Evolutionary conservation across 2,113 vertebrate genomes (phyloP), one percentile per base, ranked within the genome.

Genomic region (Pterocles orientalis): DNA sequence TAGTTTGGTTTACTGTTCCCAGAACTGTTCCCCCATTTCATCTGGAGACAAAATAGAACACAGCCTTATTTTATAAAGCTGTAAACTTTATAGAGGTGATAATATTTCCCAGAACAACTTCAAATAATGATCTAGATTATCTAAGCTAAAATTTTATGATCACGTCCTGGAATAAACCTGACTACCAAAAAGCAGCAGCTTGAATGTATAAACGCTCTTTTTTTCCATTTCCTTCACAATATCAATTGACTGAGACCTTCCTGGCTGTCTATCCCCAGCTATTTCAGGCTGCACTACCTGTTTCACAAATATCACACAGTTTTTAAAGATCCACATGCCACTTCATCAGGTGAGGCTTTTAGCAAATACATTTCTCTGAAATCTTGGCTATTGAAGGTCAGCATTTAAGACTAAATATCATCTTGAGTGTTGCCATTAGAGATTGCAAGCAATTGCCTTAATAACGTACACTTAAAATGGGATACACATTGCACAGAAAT

Each of bases 81-180:
- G n/a, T 86, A 86, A 80, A 73, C 29, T 61, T 88, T 92, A 53
- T 58, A 57, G 70, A 29, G 23, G 58, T 64, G 50, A 47, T 72
- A 77, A 36, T 56, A 86, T 90, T 86, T 47, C 64, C 48, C 43
- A 82, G 36, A 41, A 70, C 64, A 71, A 77, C 65, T 86, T 29
- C 36, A 78, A 81, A 68, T 61, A 85, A 81, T 82, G 76, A 92
- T 61, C 60, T 62, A 61, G 65, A 86, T 90, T 92, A 90, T 60
- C 58, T 53, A 86, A 78, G 82, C 60, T 82, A 71, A 66, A 89
- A 56, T 68, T 61, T 78, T 92, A 86, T 34, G 28, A 41, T 36
- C 2, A 7, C 14, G 33, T 89, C 48, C 76, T 65, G 31, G 81
- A 82, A 77, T 50, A 86, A 86, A 82, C 53, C 18, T 53, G 31